A percentile compares a stretch with the other conserved stretches of the same genome.
Conservation (phyloP, 2,797 vertebrate genomes). For the Ctenopoma kingsleyae region DNA sequence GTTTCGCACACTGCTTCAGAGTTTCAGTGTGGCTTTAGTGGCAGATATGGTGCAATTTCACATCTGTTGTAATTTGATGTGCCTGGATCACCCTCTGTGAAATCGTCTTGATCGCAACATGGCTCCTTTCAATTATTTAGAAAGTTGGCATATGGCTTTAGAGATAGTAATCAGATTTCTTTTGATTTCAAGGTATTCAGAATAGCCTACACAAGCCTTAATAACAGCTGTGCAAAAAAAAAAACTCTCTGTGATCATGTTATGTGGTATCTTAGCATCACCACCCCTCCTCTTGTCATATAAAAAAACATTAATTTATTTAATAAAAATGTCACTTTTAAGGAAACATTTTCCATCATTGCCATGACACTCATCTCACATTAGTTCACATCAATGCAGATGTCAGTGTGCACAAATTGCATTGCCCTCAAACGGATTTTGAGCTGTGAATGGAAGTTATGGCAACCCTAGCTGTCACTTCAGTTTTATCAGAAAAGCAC, state of each 20-base stretch:
- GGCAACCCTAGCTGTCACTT: slow-evolving; percentile 82
- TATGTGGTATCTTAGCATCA: slow-evolving; percentile 52
- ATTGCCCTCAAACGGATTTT: slow-evolving; percentile 78
- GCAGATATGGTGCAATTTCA: slow-evolving; percentile 80
- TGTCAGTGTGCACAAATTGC: slow-evolving; percentile 79
- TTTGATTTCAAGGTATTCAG: slow-evolving; percentile 71
- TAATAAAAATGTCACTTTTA: slow-evolving; percentile 75
- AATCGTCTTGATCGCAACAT: slow-evolving; percentile 81
- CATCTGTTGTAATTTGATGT: slow-evolving; percentile 85
- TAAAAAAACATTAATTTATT: slow-evolving; percentile 54
- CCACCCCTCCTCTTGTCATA: slow-evolving; percentile 23
- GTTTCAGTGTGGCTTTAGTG: slow-evolving; percentile 76
- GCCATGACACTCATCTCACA: slow-evolving; percentile 76
- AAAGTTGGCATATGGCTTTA: slow-evolving; percentile 79
- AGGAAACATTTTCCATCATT: slow-evolving; percentile 71
- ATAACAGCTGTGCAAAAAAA: slow-evolving; percentile 24
- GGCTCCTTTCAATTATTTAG: slow-evolving; percentile 82
- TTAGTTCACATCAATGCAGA: slow-evolving; percentile 83
- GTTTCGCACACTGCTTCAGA: slow-evolving; percentile 66
- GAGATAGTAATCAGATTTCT: slow-evolving; percentile 78
- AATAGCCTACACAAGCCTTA: slow-evolving; percentile 51
- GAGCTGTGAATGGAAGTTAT: slow-evolving; percentile 81
- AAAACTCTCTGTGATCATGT: slow-evolving; percentile 37
- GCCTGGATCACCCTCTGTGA: slow-evolving; percentile 80
- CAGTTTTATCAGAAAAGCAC: slow-evolving; percentile 74